Percentiles rank a stretch among this genome's conserved stretches.
These are phyloP conservation scores for Erythrocebus patas DNA, from an alignment of 2,113 vertebrate species.

Conservation along the genomic window DNA sequence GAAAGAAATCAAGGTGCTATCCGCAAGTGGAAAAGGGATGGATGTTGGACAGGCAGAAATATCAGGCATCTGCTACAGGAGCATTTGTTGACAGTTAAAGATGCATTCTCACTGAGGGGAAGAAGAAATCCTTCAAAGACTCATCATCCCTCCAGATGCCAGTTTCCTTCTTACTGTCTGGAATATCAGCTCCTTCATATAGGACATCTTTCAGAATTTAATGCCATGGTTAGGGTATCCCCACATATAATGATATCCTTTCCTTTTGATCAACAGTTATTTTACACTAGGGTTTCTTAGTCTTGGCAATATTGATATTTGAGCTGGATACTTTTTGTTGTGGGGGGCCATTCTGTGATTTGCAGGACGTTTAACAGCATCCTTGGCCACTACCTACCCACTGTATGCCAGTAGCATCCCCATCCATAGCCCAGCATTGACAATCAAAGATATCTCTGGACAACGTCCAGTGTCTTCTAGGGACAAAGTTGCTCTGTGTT, in stretches of 20 bases:
- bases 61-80: background rate
- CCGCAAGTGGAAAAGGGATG: background rate
- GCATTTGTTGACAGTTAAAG: background rate
- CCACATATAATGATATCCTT: background rate
- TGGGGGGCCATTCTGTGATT: background rate
- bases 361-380: background rate
- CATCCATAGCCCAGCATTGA: background rate
- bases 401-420: background rate
- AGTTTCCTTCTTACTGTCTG: background rate
- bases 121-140: background rate
- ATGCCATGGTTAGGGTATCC: background rate
- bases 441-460: background rate
- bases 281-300: background rate
- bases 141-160: background rate
- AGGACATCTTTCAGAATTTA: background rate
- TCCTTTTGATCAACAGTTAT: background rate
- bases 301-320: background rate
- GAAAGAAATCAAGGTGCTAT: background rate
- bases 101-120: background rate
- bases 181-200: background rate
- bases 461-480: background rate
- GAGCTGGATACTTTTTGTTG: background rate
- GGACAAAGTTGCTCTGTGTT: background rate
- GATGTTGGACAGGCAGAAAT: background rate
- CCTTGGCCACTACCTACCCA: background rate